Conservation (phyloP, 2,888 invertebrate genomes). For the Tenthredo livida region DNA sequence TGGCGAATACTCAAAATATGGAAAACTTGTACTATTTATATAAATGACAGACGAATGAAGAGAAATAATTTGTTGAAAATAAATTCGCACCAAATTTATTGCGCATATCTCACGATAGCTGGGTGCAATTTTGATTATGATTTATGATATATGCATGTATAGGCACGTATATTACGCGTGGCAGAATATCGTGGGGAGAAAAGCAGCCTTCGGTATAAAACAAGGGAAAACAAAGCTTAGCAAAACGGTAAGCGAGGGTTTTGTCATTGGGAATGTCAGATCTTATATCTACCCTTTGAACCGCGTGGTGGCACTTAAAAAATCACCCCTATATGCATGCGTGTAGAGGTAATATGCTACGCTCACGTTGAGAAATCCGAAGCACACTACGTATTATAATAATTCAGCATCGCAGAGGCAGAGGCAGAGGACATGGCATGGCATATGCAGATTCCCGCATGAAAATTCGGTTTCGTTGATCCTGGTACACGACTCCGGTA, state of each 20-base stretch:
- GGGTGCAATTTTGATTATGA: not conserved
- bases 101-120: conserved; percentile 4
- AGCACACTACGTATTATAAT: not conserved
- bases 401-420: conserved; percentile 35
- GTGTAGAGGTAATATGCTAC: not conserved
- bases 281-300: conserved; percentile 48
- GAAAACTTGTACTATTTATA: not conserved
- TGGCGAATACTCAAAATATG: not conserved
- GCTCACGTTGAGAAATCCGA: not conserved
- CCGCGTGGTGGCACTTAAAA: conserved; percentile 3
- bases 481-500: conserved; percentile 11
- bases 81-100: not conserved
- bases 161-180: conserved; percentile 23
- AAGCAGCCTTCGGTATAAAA: not conserved
- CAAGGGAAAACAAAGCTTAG: conserved; percentile 29
- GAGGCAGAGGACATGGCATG: conserved; percentile 14
- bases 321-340: conserved; percentile 34
- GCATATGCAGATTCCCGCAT: conserved; percentile 54
- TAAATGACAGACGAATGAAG: not conserved
- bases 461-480: not conserved
- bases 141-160: not conserved
- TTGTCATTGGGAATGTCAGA: conserved; percentile 44
- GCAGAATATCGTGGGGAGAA: not conserved
- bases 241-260: conserved; percentile 30
- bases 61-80: not conserved